phyloP scores from a whole-genome alignment of 2,888 invertebrate genomes.

The Chalcis sispes region DNA sequence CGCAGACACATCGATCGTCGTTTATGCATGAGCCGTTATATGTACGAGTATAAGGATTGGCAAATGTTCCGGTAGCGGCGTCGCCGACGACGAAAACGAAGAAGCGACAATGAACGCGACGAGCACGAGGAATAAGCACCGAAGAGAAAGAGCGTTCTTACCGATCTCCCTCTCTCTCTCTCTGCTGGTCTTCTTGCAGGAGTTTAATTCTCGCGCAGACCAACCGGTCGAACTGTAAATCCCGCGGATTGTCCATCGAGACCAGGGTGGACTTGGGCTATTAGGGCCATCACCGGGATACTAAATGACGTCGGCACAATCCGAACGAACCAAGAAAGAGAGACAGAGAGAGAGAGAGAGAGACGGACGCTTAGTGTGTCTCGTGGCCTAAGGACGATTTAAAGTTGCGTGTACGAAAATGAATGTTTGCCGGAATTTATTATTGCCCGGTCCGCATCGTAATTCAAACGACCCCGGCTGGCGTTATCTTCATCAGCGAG shows the following conservation, averaged over 20 bases:
- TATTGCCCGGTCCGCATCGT: conserved; percentile 73
- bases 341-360: conserved; percentile 56
- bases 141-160: too few species aligned
- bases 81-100: too few species aligned
- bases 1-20: too few species aligned
- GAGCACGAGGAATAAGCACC: too few species aligned
- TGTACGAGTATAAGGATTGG: too few species aligned
- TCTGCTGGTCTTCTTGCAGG: background rate
- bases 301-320: conserved; percentile 75
- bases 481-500: conserved; percentile 75
- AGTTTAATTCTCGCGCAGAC: too few species aligned
- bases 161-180: background rate
- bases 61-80: too few species aligned
- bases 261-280: conserved; percentile 63
- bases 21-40: too few species aligned
- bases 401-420: conserved; percentile 76
- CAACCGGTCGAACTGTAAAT: conserved; percentile 51
- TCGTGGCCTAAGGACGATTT: conserved; percentile 73
- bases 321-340: too few species aligned
- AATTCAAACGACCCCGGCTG: conserved; percentile 72
- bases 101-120: background rate
- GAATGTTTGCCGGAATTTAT: conserved; percentile 76
- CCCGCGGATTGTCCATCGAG: conserved; percentile 53
- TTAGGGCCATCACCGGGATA: conserved; percentile 74
- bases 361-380: conserved; percentile 42